A percentile compares a stretch with the other conserved stretches of the same genome.
phyloP scores from a whole-genome alignment of 2,113 vertebrate genomes.

The Ceyx melanurus region DNA sequence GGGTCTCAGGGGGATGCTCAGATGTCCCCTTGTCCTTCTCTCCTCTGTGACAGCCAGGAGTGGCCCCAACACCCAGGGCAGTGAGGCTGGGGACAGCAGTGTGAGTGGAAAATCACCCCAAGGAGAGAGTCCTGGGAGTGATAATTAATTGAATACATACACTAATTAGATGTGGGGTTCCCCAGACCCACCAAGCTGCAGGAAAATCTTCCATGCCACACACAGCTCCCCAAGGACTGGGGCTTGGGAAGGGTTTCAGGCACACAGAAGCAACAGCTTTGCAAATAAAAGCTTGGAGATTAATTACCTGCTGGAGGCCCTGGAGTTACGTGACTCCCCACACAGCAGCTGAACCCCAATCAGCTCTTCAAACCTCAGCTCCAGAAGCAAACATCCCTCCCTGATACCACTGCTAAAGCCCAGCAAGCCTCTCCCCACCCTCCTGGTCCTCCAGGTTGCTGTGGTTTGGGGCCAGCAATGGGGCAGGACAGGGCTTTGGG shows the following conservation, averaged over 20 bases:
- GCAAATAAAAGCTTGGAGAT: not conserved
- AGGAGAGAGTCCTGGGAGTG: not conserved
- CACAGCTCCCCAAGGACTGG: not conserved
- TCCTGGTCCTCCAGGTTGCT: not conserved
- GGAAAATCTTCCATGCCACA: not conserved
- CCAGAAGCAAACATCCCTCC: not conserved
- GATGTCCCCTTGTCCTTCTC: not conserved
- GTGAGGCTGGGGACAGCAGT: fast-evolving
- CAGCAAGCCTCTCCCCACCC: fast-evolving
- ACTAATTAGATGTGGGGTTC: not conserved
- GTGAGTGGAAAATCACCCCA: not conserved
- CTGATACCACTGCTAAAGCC: not conserved
- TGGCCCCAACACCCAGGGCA: not conserved
- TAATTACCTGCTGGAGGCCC: not conserved
- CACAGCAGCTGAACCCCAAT: not conserved
- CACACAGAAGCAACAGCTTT: not conserved
- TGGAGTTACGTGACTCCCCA: not conserved
- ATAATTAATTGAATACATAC: not conserved
- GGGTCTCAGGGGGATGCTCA: not conserved
- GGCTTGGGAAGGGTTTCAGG: not conserved
- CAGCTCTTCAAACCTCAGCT: not conserved
- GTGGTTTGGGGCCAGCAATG: not conserved
- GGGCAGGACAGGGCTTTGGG: not conserved
- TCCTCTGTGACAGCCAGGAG: not conserved
- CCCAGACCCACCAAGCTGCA: not conserved